Evolutionary conservation across 2,797 vertebrate species (phyloP).

Genomic region (Parauchenoglanis punctatus): DNA sequence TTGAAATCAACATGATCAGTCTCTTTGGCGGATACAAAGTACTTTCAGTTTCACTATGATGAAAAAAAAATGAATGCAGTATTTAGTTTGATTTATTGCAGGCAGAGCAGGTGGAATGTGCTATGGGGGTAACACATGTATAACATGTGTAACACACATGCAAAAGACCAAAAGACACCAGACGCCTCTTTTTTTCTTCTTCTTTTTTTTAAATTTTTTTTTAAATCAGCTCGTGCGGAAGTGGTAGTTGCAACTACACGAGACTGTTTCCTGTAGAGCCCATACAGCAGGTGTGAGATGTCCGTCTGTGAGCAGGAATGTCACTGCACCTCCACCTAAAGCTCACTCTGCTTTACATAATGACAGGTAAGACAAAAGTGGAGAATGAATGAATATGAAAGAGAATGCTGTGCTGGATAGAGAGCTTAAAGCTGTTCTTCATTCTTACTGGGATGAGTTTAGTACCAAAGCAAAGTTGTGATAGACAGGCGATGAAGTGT

Average conservation of each 20-base stretch:
- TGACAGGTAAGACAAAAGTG: conserved; percentile 15
- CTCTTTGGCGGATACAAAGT: too few relatives aligned
- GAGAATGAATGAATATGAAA: background rate
- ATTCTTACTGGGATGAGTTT: background rate
- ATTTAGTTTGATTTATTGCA: background rate
- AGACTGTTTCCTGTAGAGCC: background rate
- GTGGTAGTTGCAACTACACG: background rate
- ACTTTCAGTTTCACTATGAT: background rate
- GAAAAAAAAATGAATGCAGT: background rate
- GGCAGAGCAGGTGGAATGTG: background rate
- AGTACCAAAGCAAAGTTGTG: background rate
- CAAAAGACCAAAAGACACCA: too few relatives aligned
- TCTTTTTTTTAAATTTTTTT: too few relatives aligned
- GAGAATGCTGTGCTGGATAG: background rate
- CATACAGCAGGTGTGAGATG: background rate
- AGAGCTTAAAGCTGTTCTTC: too few relatives aligned
- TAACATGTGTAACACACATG: too few relatives aligned
- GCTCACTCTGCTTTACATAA: conserved; percentile 5
- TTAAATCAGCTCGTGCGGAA: background rate
- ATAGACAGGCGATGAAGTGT: background rate
- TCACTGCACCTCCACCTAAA: background rate
- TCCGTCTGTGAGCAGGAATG: background rate
- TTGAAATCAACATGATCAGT: background rate
- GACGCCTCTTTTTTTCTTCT: too few relatives aligned
- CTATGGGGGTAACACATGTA: too few relatives aligned